Evolutionary conservation across 1,140 invertebrate species (phyloP), one percentile per base, ranked within the genome.

Genomic region (Dendrolimus kikuchii): DNA sequence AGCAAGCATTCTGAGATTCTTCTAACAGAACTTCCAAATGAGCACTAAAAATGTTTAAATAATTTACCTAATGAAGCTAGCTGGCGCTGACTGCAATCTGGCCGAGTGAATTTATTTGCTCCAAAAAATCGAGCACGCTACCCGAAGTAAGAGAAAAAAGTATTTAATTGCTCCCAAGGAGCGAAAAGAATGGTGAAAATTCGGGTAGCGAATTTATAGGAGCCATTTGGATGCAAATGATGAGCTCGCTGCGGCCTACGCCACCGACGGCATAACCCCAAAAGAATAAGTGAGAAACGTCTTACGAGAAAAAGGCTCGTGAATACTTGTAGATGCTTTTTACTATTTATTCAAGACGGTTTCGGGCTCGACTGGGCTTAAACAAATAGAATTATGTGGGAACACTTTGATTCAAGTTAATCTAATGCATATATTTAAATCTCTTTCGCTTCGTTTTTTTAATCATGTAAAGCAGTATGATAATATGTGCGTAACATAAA

Each of bases 141-240:
- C 60, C 53, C 55, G 54, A 62, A 65, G 40, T 53, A 60, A 60
- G 70, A 71, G 69, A 70, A 77, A 79, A 83, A 79, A 79, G 71
- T 77, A 80, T 81, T 83, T 83, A 83, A 83, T 83, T 83, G 80
- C 75, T 74, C 75, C 80, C 80, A 71, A 80, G 76, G 66, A 81
- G 62, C 66, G 57, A 53, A 65, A 64, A 65, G 71, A 79, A 76
- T 75, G 76, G 77, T 76, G 76, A 78, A 80, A 83, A 83, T 83
- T 83, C 69, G 80, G 77, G 76, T 75, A 78, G 71, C 67, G 76
- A 83, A 83, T 83, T 81, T 83, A 81, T 83, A 80, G 80, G 65
- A 83, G 76, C 80, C 80, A 81, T 83, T 83, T 83, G 75, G 73
- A 83, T 83, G 80, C 80, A 83, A 83, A 83, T 83, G 77, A 83